phyloP scores from a whole-genome alignment of 2,888 invertebrate species.

The Pristionchus maxplancki region DNA sequence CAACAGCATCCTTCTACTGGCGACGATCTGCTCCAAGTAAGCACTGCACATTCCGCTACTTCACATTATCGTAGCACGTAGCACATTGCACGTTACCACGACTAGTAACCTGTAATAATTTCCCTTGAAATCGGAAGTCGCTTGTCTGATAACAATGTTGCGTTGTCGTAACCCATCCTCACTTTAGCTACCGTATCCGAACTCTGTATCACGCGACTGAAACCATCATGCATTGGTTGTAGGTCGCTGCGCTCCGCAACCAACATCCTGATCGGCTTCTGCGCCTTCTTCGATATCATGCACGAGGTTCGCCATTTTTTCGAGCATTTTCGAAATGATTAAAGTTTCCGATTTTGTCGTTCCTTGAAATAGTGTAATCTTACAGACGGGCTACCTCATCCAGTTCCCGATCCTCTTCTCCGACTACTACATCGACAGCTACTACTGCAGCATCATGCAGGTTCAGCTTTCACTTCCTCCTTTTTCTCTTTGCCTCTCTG shows the following conservation, averaged over 20 bases:
- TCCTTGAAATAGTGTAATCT: too few species aligned
- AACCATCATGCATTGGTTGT: not conserved
- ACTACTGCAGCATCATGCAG: not conserved
- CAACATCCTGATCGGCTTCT: not conserved
- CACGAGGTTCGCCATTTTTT: not conserved
- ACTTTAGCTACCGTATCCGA: too few species aligned
- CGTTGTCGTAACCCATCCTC: too few species aligned
- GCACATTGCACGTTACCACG: too few species aligned
- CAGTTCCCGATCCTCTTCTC: not conserved
- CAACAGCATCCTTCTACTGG: not conserved
- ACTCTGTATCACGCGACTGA: too few species aligned
- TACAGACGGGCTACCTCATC: not conserved
- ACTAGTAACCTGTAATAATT: not conserved
- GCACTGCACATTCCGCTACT: too few species aligned
- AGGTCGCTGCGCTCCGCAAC: not conserved
- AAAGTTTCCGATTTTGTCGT: not conserved
- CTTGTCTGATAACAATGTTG: too few species aligned
- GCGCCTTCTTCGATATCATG: constrained; percentile 4
- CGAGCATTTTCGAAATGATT: not conserved
- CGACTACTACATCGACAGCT: constrained; percentile 10
- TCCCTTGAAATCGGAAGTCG: too few species aligned
- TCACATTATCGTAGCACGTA: too few species aligned
- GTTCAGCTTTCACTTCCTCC: not conserved
- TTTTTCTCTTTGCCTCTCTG: too few species aligned
- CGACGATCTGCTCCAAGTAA: not conserved